Evolutionary conservation across 2,888 invertebrate genomes (phyloP).

Genomic region (Pycnomerus fuliginosus): DNA sequence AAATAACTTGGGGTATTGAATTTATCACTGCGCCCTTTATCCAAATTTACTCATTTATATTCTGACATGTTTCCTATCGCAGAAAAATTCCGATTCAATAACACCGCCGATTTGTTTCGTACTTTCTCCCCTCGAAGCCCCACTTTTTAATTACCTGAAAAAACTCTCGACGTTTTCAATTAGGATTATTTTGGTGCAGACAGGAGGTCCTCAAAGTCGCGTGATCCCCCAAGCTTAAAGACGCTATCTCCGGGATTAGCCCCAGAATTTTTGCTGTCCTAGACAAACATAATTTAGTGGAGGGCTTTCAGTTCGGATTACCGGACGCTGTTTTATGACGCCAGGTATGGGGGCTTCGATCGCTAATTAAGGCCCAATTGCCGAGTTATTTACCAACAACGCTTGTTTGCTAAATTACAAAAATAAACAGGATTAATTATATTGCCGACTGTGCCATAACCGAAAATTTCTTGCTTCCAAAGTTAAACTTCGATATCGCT

Average conservation of each 20-base stretch:
- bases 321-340: slow-evolving; percentile 13
- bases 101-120: slow-evolving; percentile 11
- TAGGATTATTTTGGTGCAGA: too few species aligned
- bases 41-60: slow-evolving; percentile 22
- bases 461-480: background rate
- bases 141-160: too few species aligned
- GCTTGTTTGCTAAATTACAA: too few species aligned
- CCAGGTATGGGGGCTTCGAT: slow-evolving; percentile 11
- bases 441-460: background rate
- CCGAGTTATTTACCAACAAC: too few species aligned
- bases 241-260: slow-evolving; percentile 13
- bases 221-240: slow-evolving; percentile 1
- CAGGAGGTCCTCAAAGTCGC: background rate
- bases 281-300: slow-evolving; percentile 13
- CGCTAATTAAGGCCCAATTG: too few species aligned
- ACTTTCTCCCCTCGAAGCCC: too few species aligned
- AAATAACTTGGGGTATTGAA: slow-evolving; percentile 19
- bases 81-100: slow-evolving; percentile 10
- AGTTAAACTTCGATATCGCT: too few species aligned
- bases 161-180: too few species aligned
- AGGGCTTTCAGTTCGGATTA: slow-evolving; percentile 16
- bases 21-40: slow-evolving; percentile 19
- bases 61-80: slow-evolving; percentile 17
- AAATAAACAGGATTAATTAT: too few species aligned
- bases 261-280: background rate